Percentiles rank a stretch among this genome's conserved stretches.
Evolutionary conservation across 2,113 vertebrate species (phyloP).

Genomic region (Micromys minutus): DNA sequence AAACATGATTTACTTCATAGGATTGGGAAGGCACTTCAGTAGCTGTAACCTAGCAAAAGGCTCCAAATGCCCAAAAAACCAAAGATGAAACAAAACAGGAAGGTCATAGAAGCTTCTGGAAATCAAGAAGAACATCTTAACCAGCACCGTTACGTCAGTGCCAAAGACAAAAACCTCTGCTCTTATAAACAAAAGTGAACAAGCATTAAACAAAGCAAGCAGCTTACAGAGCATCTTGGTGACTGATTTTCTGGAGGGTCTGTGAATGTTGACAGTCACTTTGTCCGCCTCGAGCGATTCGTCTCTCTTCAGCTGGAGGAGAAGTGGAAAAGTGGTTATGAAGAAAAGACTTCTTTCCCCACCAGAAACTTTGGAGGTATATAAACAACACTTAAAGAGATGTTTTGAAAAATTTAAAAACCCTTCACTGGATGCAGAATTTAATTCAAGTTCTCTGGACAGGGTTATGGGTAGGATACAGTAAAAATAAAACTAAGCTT

Average conservation of each 20-base stretch:
- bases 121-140: neutral
- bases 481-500: neutral
- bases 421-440: neutral
- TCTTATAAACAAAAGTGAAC: neutral
- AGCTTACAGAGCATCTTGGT: constrained; percentile 89
- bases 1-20: neutral
- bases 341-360: neutral
- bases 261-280: constrained; percentile 83
- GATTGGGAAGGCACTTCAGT: neutral
- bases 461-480: neutral
- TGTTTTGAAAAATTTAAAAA: neutral
- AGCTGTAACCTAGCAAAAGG: neutral
- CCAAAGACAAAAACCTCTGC: neutral
- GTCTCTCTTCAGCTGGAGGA: constrained; percentile 83
- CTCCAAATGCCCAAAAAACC: neutral
- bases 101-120: neutral
- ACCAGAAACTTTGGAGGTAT: neutral
- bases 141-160: neutral
- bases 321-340: constrained; percentile 46
- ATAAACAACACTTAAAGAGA: neutral
- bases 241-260: constrained; percentile 85
- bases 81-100: constrained; percentile 1
- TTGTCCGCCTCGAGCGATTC: constrained; percentile 83
- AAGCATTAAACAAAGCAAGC: neutral
- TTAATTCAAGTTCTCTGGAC: neutral